These are phyloP conservation scores for Garrulus glandarius DNA, from an alignment of 2,797 vertebrate species.

Conservation along the genomic window DNA sequence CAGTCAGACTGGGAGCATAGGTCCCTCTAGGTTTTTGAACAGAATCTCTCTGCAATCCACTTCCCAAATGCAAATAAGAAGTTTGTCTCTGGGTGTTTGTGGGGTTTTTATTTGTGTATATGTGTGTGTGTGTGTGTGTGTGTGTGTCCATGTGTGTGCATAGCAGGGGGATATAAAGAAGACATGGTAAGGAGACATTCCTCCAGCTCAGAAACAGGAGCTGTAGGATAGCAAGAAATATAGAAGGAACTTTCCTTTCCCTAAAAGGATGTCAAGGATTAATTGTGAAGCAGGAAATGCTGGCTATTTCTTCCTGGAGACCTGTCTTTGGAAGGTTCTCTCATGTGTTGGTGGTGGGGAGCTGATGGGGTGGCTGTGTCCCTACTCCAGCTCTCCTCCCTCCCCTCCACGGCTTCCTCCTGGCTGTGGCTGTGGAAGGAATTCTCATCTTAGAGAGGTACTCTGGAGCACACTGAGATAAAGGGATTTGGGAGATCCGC, in stretches of 20 bases:
- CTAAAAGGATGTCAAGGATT: not conserved
- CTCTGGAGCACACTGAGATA: not conserved
- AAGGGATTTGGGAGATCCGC: not conserved
- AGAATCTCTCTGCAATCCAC: not conserved
- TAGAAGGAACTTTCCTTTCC: not conserved
- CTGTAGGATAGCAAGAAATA: not conserved
- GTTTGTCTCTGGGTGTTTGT: not conserved
- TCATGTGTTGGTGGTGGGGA: rapidly evolving
- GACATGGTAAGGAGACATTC: not conserved
- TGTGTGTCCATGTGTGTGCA: not conserved
- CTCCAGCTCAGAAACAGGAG: not conserved
- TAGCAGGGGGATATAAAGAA: not conserved
- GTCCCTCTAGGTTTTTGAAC: not conserved
- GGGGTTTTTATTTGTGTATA: not conserved
- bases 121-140: not conserved
- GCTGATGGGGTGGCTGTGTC: not conserved
- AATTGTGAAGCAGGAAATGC: not conserved
- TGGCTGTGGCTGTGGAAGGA: not conserved
- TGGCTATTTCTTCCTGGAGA: not conserved
- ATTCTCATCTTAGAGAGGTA: not conserved
- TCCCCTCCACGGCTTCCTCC: not conserved
- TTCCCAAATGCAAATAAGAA: not conserved
- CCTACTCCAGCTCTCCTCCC: not conserved
- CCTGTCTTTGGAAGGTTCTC: not conserved
- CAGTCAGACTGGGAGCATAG: not conserved